Evolutionary conservation across 2,113 vertebrate genomes (phyloP).

Genomic region (Cervus canadensis): DNA sequence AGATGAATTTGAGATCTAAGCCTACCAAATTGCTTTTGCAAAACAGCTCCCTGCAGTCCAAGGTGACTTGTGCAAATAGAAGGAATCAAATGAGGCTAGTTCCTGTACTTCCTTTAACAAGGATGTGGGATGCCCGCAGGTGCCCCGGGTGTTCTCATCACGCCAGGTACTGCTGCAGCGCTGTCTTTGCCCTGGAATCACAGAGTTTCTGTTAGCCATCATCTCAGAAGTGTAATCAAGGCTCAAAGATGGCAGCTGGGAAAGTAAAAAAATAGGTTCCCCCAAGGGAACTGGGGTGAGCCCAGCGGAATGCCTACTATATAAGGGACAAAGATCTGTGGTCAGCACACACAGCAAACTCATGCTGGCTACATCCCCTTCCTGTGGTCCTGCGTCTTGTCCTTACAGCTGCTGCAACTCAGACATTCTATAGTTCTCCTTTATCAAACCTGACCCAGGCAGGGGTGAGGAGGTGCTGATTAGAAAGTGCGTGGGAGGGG

Average conservation of each 20-base stretch:
- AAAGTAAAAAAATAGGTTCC: neutral
- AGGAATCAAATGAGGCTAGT: conserved; percentile 82
- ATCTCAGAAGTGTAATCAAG: neutral
- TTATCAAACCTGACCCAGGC: neutral
- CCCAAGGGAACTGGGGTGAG: neutral
- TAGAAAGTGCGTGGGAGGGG: neutral
- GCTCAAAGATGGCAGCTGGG: neutral
- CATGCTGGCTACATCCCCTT: neutral
- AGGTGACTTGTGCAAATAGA: conserved; percentile 91
- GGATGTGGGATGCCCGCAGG: conserved; percentile 76
- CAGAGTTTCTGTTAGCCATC: conserved; percentile 54
- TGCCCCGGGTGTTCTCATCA: conserved; percentile 83
- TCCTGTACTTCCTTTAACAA: conserved; percentile 82
- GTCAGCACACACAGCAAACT: neutral
- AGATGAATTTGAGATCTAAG: conserved; percentile 85
- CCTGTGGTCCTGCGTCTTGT: neutral
- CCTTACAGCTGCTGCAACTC: neutral
- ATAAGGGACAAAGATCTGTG: neutral
- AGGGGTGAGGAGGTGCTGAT: neutral
- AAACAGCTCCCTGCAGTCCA: conserved; percentile 90
- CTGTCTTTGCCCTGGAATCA: conserved; percentile 94
- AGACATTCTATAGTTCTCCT: neutral
- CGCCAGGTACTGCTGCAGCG: conserved; percentile 98
- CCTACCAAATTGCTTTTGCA: conserved; percentile 86
- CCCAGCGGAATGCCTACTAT: neutral